A percentile compares a stretch with the other conserved stretches of the same genome.
phyloP scores from a whole-genome alignment of 2,113 vertebrate species.

The Procavia capensis region DNA sequence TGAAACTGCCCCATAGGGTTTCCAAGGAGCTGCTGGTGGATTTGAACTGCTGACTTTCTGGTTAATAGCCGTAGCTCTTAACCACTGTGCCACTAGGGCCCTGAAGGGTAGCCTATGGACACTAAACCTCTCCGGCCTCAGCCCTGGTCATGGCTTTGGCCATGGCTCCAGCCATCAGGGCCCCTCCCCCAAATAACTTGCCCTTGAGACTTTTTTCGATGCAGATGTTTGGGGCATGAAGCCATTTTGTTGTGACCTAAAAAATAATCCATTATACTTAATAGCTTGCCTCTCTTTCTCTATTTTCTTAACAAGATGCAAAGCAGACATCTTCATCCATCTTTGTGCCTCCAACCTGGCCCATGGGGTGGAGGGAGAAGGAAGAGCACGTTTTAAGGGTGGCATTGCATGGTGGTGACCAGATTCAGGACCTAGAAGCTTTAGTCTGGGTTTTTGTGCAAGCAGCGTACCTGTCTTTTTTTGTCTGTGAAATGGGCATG shows the following conservation, averaged over 20 bases:
- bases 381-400: neutral
- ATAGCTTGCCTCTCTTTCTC: neutral
- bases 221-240: neutral
- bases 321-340: neutral
- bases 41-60: too few relatives aligned
- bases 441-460: neutral
- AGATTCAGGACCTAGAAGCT: neutral
- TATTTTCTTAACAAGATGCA: neutral
- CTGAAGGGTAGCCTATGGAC: neutral
- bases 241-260: conserved; percentile 20
- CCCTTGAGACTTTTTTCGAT: neutral
- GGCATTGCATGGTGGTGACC: neutral
- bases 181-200: neutral
- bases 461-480: neutral
- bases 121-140: neutral
- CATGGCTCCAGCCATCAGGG: fast-evolving
- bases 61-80: too few relatives aligned
- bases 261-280: neutral
- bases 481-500: neutral
- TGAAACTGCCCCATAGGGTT: too few relatives aligned
- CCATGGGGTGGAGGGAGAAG: neutral
- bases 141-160: neutral
- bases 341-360: neutral
- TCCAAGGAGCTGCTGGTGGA: too few relatives aligned
- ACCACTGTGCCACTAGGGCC: too few relatives aligned